Evolutionary conservation across 2,113 vertebrate species (phyloP).

Genomic region (Corythornis madagascariensis): DNA sequence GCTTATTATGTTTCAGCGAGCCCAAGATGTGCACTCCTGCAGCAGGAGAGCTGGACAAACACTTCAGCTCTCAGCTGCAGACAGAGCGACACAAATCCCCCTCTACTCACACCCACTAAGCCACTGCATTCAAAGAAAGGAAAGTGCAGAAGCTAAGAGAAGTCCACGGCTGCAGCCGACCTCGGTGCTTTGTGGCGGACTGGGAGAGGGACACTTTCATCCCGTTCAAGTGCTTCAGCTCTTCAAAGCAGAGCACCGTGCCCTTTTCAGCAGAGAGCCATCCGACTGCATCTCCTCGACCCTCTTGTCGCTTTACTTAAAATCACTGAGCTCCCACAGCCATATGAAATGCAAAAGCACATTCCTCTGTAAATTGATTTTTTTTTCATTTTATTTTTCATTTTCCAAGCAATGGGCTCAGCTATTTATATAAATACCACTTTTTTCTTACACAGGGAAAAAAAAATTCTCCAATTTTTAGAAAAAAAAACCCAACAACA

Average conservation of each 20-base stretch:
- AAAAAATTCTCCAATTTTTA: not conserved
- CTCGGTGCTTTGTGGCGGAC: not conserved
- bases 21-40: not conserved
- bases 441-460: not conserved
- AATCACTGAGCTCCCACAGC: not conserved
- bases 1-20: not conserved
- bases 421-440: not conserved
- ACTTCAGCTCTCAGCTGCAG: not conserved
- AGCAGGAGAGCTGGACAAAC: not conserved
- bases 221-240: conserved; percentile 30
- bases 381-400: not conserved
- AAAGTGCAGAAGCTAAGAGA: not conserved
- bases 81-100: not conserved
- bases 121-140: not conserved
- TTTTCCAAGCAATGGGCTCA: not conserved
- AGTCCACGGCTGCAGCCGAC: not conserved
- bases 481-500: not conserved
- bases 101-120: not conserved
- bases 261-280: conserved; percentile 34
- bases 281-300: not conserved
- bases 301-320: not conserved
- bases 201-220: conserved; percentile 33
- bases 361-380: conserved; percentile 54
- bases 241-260: conserved; percentile 37
- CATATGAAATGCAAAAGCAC: conserved; percentile 6